These are phyloP conservation scores for Sceloporus undulatus DNA, from an alignment of 2,113 vertebrate species.

Conservation along the genomic window DNA sequence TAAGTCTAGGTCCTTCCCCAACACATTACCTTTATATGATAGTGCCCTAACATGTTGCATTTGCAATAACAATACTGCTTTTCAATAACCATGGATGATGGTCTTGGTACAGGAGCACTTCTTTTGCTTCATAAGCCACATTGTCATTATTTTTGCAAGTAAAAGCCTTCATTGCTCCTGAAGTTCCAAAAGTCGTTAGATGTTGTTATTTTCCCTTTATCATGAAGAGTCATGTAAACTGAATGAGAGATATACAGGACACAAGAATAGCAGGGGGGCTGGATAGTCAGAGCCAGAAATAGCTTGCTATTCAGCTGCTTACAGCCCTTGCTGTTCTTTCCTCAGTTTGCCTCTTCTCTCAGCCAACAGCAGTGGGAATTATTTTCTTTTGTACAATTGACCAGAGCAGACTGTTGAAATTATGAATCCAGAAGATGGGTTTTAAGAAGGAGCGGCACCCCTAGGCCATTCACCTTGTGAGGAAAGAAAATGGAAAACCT, in stretches of 20 bases:
- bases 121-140: not conserved
- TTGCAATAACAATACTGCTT: not conserved
- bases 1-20: not conserved
- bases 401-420: not conserved
- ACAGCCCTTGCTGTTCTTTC: not conserved
- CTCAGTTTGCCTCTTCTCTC: slow-evolving; percentile 18
- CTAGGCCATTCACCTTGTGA: not conserved
- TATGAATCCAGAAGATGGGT: slow-evolving; percentile 5
- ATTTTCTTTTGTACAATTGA: slow-evolving; percentile 24
- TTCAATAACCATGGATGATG: not conserved
- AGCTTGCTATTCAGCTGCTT: not conserved
- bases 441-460: slow-evolving; percentile 11
- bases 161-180: not conserved
- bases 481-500: not conserved
- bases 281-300: slow-evolving; percentile 14
- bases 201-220: slow-evolving; percentile 11
- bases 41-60: not conserved
- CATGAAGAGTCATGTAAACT: slow-evolving; percentile 3
- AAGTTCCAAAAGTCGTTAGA: not conserved
- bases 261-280: not conserved
- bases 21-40: not conserved
- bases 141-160: slow-evolving; percentile 17
- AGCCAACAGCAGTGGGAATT: slow-evolving; percentile 17
- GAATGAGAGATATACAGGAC: not conserved
- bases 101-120: not conserved